These are phyloP conservation scores for Epizoanthus scotinus DNA, from an alignment of 92 coral and sea anemone species.

Conservation along the genomic window DNA sequence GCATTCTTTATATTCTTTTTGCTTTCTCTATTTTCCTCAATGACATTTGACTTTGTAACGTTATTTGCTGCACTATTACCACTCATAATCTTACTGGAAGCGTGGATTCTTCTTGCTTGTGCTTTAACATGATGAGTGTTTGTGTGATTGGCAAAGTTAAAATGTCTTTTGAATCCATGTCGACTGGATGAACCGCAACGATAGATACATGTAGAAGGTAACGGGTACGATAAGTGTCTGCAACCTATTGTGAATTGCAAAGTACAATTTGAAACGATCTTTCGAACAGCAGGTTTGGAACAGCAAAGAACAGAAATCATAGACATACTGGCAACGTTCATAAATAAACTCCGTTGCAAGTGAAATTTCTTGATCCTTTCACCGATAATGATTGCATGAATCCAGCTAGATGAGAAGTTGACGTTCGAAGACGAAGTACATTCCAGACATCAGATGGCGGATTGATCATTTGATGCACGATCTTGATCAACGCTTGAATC, in stretches of 20 bases:
- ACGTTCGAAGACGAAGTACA: no score
- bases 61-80: neutral
- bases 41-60: neutral
- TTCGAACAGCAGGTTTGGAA: neutral
- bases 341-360: no score
- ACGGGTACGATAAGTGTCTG: neutral
- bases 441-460: no score
- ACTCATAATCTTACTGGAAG: neutral
- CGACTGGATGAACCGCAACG: neutral
- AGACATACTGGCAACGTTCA: no score
- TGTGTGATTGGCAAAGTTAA: neutral
- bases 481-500: no score
- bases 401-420: neutral
- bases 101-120: neutral
- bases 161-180: neutral
- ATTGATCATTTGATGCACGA: no score
- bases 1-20: conserved; percentile 49
- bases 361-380: neutral
- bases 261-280: neutral
- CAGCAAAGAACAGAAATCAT: neutral
- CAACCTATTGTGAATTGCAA: neutral
- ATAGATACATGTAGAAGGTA: neutral
- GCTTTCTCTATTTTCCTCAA: neutral
- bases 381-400: neutral
- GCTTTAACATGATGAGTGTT: neutral